Percentiles rank a stretch among this genome's conserved stretches.
Evolutionary conservation across 2,113 vertebrate genomes (phyloP).

Genomic region (Actenoides hombroni): DNA sequence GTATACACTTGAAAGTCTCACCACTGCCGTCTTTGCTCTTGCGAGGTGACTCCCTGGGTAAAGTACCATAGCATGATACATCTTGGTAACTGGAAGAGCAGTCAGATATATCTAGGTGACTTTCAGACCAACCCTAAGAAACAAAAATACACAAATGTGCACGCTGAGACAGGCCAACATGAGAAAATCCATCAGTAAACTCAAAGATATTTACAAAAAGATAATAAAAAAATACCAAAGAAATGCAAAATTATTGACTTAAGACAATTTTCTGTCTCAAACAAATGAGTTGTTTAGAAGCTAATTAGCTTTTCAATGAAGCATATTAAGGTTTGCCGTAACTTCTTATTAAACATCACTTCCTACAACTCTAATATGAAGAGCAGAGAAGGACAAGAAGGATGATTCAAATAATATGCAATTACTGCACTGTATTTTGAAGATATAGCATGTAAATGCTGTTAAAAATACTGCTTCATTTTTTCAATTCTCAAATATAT

Average conservation of each 20-base stretch:
- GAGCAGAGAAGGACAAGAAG: background rate
- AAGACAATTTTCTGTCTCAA: background rate
- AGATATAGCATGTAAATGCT: background rate
- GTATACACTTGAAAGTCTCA: background rate
- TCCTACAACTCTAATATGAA: background rate
- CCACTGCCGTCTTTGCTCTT: constrained; percentile 83
- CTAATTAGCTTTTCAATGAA: background rate
- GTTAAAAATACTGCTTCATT: background rate
- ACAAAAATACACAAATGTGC: background rate
- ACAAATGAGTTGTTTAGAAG: background rate
- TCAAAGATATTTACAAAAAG: background rate
- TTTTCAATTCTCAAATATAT: background rate
- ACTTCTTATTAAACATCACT: background rate
- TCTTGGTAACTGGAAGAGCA: constrained; percentile 83
- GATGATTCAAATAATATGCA: background rate
- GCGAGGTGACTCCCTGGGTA: constrained; percentile 82
- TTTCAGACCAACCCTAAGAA: constrained; percentile 84
- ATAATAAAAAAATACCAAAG: background rate
- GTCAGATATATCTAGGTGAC: constrained; percentile 80
- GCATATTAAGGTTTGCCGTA: background rate
- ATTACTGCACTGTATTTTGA: background rate
- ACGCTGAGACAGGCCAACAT: background rate
- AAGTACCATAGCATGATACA: constrained; percentile 78
- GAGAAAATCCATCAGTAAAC: background rate
- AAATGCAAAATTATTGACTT: background rate